Percentiles rank a stretch among this genome's conserved stretches.
phyloP scores from a whole-genome alignment of 2,113 vertebrate genomes.

The Spheniscus mendiculus region DNA sequence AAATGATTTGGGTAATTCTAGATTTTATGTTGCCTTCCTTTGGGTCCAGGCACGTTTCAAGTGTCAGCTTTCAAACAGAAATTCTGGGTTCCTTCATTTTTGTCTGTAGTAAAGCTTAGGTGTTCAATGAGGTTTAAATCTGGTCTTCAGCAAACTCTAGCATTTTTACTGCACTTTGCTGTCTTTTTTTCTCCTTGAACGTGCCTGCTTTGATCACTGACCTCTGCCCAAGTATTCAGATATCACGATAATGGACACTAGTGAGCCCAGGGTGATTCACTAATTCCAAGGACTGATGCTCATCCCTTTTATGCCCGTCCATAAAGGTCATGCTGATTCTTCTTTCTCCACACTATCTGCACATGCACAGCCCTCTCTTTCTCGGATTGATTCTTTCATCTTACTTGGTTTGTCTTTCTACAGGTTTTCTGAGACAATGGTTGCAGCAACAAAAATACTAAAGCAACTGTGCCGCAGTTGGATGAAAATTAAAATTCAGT shows the following conservation, averaged over 20 bases:
- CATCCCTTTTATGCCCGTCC: slow-evolving; percentile 39
- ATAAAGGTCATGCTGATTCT: slow-evolving; percentile 41
- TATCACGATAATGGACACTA: slow-evolving; percentile 47
- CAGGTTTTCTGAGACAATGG: not conserved
- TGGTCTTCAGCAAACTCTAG: slow-evolving; percentile 31
- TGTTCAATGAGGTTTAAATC: slow-evolving; percentile 32
- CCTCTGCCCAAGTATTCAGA: slow-evolving; percentile 63
- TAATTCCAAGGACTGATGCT: slow-evolving; percentile 45
- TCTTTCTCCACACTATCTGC: slow-evolving; percentile 40
- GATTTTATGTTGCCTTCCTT: not conserved
- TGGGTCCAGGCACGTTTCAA: not conserved
- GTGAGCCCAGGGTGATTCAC: slow-evolving; percentile 38
- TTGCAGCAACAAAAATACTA: not conserved
- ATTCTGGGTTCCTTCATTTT: slow-evolving; percentile 7
- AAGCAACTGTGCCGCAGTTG: not conserved
- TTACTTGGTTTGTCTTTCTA: not conserved
- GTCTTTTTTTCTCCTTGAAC: slow-evolving; percentile 29
- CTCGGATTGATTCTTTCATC: slow-evolving; percentile 23
- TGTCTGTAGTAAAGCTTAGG: not conserved
- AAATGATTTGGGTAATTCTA: not conserved
- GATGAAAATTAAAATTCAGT: not conserved
- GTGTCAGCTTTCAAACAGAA: not conserved
- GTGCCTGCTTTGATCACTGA: slow-evolving; percentile 46
- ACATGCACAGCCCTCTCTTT: slow-evolving; percentile 37
- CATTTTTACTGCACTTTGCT: slow-evolving; percentile 11